Evolutionary conservation across 2,888 invertebrate genomes (phyloP), one percentile per base, ranked within the genome.

Genomic region (Drosophila nr. fundita): DNA sequence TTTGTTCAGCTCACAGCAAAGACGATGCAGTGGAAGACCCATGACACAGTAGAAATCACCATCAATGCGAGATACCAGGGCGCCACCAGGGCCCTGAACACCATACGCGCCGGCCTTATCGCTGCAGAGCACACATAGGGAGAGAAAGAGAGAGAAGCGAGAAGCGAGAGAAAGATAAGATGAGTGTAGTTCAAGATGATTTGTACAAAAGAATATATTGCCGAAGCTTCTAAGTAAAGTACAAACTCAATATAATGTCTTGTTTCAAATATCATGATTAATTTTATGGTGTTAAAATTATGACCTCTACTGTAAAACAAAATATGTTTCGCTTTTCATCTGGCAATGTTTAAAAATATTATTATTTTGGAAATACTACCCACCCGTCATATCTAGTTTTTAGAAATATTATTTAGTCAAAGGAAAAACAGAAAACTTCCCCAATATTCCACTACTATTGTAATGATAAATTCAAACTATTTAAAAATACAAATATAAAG

Each of bases 51-150:
- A 98, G 93, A 95, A 98, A 90, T 98, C 98, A 1, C 97, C 98
- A 40, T 96, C 94, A 49, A 99, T 96, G 81, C 95, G 94, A 89
- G 96, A 95, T 49, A 98, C 95, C 60, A 99, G 94, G n/a, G 96
- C 96, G 0, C 97, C 97, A 8, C 98, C 98, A 2, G 95, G 92
- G 0, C 96, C 97, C 93, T 98, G 97, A 61, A 98, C 96, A 2
- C 97, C 98, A 92, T 98, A 99, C 0, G 96, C 96, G n/a, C 98
- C 98, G 8, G 98, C 98, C 94, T 97, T 97, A 90, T 96, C 97
- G 92, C 97, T 97, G 94, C 7, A 4, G 0, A 4, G 2, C 24
- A 45, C 8, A 24, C 8, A 45, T 45, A 24, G 1, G 4, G 4
- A 40, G 10, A n/a, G 8, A n/a, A 4, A 38, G 3, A 38, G 7